Conservation (phyloP, 2,113 vertebrate genomes). For the Rhabdornis inornatus region DNA sequence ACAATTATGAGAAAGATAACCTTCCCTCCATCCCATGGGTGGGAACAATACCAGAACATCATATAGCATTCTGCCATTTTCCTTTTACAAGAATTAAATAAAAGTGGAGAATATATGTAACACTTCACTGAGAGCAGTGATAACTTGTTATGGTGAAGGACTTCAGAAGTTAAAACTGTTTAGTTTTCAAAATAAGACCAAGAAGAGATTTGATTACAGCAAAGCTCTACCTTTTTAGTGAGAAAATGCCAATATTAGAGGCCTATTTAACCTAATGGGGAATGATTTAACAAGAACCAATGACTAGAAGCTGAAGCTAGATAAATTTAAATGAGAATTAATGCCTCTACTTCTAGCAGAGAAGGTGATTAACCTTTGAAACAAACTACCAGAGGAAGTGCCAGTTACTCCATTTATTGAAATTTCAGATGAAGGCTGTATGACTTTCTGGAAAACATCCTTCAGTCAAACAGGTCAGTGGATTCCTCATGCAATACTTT, state of each 20-base stretch:
- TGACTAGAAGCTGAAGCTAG: constrained; percentile 18
- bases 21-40: not conserved
- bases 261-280: constrained; percentile 12
- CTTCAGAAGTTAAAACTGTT: not conserved
- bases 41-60: not conserved
- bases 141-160: not conserved
- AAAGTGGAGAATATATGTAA: not conserved
- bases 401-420: not conserved
- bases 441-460: constrained; percentile 12
- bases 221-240: not conserved
- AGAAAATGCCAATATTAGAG: constrained; percentile 13
- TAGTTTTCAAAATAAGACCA: not conserved
- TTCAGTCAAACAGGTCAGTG: not conserved
- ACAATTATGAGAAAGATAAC: not conserved
- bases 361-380: constrained; percentile 63
- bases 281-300: constrained; percentile 52
- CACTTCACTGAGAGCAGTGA: not conserved
- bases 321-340: constrained; percentile 59
- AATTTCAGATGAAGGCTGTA: not conserved
- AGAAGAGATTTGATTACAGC: not conserved
- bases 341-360: constrained; percentile 47
- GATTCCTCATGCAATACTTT: not conserved
- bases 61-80: not conserved
- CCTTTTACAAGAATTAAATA: not conserved
- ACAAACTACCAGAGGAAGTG: constrained; percentile 38